Percentiles rank a stretch among this genome's conserved stretches.
phyloP scores from a whole-genome alignment of 2,113 vertebrate genomes.

The Trichechus manatus region DNA sequence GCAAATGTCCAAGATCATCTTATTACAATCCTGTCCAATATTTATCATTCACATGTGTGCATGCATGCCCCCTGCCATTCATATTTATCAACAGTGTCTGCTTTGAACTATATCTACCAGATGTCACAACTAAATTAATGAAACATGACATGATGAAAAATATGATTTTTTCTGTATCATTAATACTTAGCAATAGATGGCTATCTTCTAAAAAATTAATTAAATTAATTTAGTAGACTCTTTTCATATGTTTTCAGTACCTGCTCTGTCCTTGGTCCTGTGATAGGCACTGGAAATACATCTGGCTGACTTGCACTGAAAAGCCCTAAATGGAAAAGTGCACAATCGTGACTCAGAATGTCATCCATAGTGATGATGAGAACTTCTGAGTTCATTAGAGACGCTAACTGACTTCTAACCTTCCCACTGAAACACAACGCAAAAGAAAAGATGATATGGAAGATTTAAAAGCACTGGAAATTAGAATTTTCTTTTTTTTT shows the following conservation, averaged over 20 bases:
- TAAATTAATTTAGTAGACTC: background rate
- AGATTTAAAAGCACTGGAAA: background rate
- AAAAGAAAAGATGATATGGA: background rate
- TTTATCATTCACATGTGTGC: background rate
- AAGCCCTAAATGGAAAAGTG: background rate
- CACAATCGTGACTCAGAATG: background rate
- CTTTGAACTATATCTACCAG: background rate
- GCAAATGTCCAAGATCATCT: background rate
- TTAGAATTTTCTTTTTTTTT: background rate
- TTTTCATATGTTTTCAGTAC: background rate
- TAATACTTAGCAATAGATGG: background rate
- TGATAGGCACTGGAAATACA: background rate
- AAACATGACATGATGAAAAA: constrained; percentile 47
- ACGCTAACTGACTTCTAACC: background rate
- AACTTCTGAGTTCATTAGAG: background rate
- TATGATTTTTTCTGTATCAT: background rate
- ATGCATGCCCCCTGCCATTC: background rate
- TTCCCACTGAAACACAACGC: background rate
- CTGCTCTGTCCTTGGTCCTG: background rate
- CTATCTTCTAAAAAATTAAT: background rate
- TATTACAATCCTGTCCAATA: background rate
- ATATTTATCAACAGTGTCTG: background rate
- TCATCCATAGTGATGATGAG: background rate
- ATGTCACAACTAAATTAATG: background rate
- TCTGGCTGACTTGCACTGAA: background rate